These are phyloP conservation scores for Sarcophaga rosellei DNA, from an alignment of 2,888 invertebrate genomes.

Conservation along the genomic window DNA sequence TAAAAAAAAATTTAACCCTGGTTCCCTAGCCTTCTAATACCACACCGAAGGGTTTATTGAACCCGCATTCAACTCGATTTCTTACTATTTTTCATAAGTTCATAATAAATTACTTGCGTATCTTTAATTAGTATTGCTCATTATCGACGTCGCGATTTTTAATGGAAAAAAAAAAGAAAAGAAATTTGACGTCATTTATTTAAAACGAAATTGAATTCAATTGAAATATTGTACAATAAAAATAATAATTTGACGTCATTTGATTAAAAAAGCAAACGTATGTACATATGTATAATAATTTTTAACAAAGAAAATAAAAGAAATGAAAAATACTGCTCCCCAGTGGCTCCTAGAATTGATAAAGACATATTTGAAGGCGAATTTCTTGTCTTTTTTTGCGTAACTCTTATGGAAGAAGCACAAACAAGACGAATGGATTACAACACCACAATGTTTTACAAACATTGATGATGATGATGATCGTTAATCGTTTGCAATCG, in stretches of 20 bases:
- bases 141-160: background rate
- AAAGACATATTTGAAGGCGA: slow-evolving; percentile 24
- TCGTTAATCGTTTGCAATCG: no score
- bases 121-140: slow-evolving; percentile 40
- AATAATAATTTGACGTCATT: slow-evolving; percentile 59
- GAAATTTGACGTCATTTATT: slow-evolving; percentile 55
- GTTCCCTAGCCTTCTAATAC: background rate
- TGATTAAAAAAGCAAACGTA: slow-evolving; percentile 50
- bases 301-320: slow-evolving; percentile 3
- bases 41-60: background rate
- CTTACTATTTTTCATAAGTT: background rate
- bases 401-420: background rate
- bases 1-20: background rate
- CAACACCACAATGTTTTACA: no score
- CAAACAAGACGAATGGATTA: background rate
- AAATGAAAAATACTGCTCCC: slow-evolving; percentile 30
- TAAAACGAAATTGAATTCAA: slow-evolving; percentile 19
- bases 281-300: no score
- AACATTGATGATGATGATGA: no score
- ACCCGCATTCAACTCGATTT: background rate
- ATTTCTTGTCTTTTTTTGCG: background rate
- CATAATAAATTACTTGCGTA: background rate
- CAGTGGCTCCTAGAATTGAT: slow-evolving; percentile 51
- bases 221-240: background rate
- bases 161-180: background rate